These are phyloP conservation scores for Lasioglossum baleicum DNA, from an alignment of 1,140 invertebrate genomes.

Conservation along the genomic window DNA sequence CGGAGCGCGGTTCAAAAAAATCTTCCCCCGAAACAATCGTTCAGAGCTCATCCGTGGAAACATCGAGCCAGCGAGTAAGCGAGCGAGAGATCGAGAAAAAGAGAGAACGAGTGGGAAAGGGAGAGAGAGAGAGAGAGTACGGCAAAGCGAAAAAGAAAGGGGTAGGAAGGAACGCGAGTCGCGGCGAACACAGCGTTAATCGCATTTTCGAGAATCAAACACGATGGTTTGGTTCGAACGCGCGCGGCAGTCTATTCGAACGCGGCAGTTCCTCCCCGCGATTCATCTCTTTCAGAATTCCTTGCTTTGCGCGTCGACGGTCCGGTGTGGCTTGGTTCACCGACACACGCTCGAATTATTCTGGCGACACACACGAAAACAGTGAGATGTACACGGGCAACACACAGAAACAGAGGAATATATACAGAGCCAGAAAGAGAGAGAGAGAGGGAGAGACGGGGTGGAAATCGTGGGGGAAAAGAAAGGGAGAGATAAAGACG, in stretches of 20 bases:
- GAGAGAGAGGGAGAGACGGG: too few species aligned
- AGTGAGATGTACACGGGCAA: background rate
- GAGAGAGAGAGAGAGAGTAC: background rate
- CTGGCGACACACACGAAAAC: background rate
- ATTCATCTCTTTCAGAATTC: constrained; percentile 9
- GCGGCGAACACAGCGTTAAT: constrained; percentile 6
- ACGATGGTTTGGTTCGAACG: background rate
- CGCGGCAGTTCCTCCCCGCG: background rate
- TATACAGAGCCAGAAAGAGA: too few species aligned
- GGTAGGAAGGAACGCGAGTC: background rate
- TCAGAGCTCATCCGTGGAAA: background rate
- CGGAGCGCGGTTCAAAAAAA: background rate
- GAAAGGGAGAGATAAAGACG: constrained; percentile 36
- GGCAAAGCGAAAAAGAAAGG: background rate
- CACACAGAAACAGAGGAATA: too few species aligned
- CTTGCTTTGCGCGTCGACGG: background rate
- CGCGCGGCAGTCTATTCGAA: background rate
- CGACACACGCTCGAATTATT: constrained; percentile 35
- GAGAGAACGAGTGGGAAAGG: background rate
- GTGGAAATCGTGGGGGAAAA: background rate
- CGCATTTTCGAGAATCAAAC: constrained; percentile 5
- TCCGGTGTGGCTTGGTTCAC: background rate
- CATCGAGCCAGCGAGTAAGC: background rate
- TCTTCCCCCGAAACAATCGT: background rate
- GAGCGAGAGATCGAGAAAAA: background rate